Evolutionary conservation across 2,888 invertebrate species (phyloP), one percentile per base, ranked within the genome.

Genomic region (Metopia argyrocephala): DNA sequence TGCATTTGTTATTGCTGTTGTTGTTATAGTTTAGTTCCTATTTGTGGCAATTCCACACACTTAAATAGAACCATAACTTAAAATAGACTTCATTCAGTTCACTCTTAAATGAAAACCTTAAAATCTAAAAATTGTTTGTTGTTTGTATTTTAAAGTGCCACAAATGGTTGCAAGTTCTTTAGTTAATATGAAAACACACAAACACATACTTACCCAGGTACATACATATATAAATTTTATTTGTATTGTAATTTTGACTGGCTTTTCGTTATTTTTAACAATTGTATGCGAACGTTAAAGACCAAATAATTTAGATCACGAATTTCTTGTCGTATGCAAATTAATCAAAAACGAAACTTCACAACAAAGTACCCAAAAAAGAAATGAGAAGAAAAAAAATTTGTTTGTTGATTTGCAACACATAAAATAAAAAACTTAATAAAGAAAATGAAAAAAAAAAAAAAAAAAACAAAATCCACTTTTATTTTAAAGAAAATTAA

Each of bases 291-390:
- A 78, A 78, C 78, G 86, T 87, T 78, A 89, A 82, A 83, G 84
- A 82, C 83, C 84, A 89, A 89, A 89, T 89, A 89, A 89, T 89
- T 90, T 89, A 87, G 88, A 89, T 90, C 90, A 90, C 90, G 90
- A 90, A 87, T 88, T 90, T 86, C 87, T 88, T 90, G 90, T 90
- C 89, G 88, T 90, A 90, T 90, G 90, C 89, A 90, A 90, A 90
- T 90, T 90, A 89, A 90, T 90, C 89, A 90, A 90, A 89, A 87
- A 86, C 86, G 86, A 85, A 75, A 78, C 66, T 54, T 66, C 62
- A 62, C 61, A 46, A 50, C 52, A 54, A 66, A 52, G 38, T 23
- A n/a, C 46, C 31, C 18, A 21, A 15, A 38, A 57, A 21, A 54
- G 27, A n/a, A 50, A 75, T 54, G 50, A 74, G 28, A 9, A 25